Evolutionary conservation across 2,113 vertebrate genomes (phyloP).

Genomic region (Salvelinus sp.): DNA sequence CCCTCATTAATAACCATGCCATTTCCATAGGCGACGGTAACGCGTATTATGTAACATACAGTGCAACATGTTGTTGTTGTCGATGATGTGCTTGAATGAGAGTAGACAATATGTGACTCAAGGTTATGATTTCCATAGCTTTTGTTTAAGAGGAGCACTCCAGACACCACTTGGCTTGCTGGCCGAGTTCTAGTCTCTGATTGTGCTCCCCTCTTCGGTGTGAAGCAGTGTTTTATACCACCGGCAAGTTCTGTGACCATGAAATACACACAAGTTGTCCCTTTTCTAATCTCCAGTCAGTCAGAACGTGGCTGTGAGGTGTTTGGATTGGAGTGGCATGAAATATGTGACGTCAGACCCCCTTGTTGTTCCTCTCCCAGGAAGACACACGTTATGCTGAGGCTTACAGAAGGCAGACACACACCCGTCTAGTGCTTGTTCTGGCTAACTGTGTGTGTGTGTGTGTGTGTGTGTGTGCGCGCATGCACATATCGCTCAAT

Average conservation of each 20-base stretch:
- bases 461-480: conserved; percentile 2
- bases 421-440: neutral
- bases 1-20: neutral
- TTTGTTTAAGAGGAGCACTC: no score
- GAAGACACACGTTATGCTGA: conserved; percentile 6
- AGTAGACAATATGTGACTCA: no score
- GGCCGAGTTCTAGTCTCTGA: no score
- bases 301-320: neutral
- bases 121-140: no score
- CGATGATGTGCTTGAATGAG: no score
- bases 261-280: conserved; percentile 5
- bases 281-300: conserved; percentile 13
- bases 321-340: conserved; percentile 8
- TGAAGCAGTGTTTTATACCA: no score
- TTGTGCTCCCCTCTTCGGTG: no score
- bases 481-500: neutral
- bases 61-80: no score
- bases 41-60: no score
- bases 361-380: neutral
- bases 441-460: neutral
- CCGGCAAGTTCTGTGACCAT: conserved; percentile 3
- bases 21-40: neutral
- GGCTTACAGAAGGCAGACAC: neutral
- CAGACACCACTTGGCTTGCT: no score
- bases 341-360: neutral